Evolutionary conservation across 2,113 vertebrate genomes (phyloP).

Genomic region (Bambusicola thoracicus): DNA sequence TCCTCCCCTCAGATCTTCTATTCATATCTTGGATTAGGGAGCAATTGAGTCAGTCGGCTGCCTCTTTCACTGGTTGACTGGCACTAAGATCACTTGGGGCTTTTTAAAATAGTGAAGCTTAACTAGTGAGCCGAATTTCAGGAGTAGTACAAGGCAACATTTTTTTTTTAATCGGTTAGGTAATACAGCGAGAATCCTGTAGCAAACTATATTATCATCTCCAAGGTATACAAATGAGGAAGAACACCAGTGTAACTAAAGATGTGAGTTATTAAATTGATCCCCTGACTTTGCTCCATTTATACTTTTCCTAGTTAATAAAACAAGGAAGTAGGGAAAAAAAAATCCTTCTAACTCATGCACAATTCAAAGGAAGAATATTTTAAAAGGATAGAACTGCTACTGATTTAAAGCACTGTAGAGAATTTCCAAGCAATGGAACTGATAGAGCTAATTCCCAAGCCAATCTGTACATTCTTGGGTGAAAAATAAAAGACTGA

Average conservation of each 20-base stretch:
- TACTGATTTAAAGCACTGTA: not conserved
- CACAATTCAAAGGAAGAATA: not conserved
- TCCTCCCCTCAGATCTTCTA: not conserved
- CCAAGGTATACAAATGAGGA: not conserved
- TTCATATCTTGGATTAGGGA: not conserved
- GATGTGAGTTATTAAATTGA: not conserved
- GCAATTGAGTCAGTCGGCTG: not conserved
- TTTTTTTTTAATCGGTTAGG: not conserved
- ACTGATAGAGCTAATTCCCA: not conserved
- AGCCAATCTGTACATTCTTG: not conserved
- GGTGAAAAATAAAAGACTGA: not conserved
- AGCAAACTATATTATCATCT: not conserved
- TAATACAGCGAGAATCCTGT: not conserved
- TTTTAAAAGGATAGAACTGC: not conserved
- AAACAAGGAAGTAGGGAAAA: not conserved
- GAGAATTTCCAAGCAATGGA: not conserved
- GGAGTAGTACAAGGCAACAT: not conserved
- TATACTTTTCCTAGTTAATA: not conserved
- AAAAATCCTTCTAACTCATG: not conserved
- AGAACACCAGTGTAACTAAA: not conserved
- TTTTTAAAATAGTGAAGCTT: not conserved
- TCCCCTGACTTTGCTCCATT: not conserved
- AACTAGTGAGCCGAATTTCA: not conserved
- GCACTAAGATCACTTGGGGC: not conserved
- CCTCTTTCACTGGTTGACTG: not conserved